phyloP scores from a whole-genome alignment of 2,113 vertebrate species.

The Ictalurus punctatus region DNA sequence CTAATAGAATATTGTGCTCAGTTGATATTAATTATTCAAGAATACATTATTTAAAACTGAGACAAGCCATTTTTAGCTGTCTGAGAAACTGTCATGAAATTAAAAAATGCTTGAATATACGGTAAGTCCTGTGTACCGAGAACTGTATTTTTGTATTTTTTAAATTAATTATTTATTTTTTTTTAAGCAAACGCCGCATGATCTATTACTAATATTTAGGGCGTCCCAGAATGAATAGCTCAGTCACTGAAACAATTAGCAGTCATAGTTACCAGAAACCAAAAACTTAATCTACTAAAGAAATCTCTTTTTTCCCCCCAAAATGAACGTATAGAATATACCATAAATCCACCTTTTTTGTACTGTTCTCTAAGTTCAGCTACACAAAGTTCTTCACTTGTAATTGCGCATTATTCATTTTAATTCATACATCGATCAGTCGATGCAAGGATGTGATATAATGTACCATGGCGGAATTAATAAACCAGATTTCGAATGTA shows the following conservation, averaged over 20 bases:
- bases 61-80: constrained; percentile 29
- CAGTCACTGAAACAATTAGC: neutral
- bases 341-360: neutral
- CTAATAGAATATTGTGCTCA: constrained; percentile 17
- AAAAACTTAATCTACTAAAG: neutral
- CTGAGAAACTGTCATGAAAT: constrained; percentile 6
- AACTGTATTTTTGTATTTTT: neutral
- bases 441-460: neutral
- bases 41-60: constrained; percentile 24
- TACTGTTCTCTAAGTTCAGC: neutral
- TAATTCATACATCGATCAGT: neutral
- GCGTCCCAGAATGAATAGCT: neutral
- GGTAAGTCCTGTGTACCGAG: neutral
- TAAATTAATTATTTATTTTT: neutral
- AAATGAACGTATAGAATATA: neutral
- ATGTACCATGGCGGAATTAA: neutral
- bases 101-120: constrained; percentile 12
- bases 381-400: neutral
- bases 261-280: neutral
- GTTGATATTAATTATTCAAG: constrained; percentile 28
- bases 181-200: neutral
- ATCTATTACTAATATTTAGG: constrained; percentile 6
- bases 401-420: neutral
- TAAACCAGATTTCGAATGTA: neutral
- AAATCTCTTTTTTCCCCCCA: neutral